Base-by-base conservation (phyloP, 1,140 invertebrate genomes). In the Sinonovacula constricta region DNA sequence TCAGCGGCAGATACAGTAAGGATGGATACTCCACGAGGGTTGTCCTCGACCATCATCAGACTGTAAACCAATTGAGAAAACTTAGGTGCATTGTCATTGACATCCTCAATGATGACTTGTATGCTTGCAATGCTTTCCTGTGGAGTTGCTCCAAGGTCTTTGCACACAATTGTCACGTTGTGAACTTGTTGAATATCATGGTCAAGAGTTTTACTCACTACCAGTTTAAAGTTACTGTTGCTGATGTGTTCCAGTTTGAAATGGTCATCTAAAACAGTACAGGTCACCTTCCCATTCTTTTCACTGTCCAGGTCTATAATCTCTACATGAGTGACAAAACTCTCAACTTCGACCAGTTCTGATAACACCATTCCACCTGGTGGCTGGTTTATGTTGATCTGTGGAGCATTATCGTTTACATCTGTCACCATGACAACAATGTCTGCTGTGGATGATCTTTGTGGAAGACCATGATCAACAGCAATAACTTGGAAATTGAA, bases 381-480 rank as follows among this genome's bases (percentile, higher is more conserved):
- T 18, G 82, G 71, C 51, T 86, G 72, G 65, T 87, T 88, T n/a
- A 87, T 67, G 71, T 79, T 84, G 34, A 87, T 86, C 53, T 75
- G 34, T 10, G 86, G 86, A 2, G 81, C 51, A 67, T 87, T 86
- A 74, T 87, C 84, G 69, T 87, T 85, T 24, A 68, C 69, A 56
- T 87, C 84, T 33, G 71, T 62, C 3, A 86, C 81, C 65, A 81
- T 78, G 3, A 87, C 63, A 39, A 54, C 66, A 15, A 87, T 83
- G 18, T 62, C 65, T 1, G 78, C 66, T 24, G 97, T 96, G 0
- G 97, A 96, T 4, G 85, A 78, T 39, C 54, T 59, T 45, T 53
- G 33, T 5, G 71, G 68, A 7, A 34, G 45, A 30, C 82, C 85
- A 26, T 80, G 28, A 56, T 86, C 83, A 22, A 71, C 33, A 4